Percentiles rank a stretch among this genome's conserved stretches.
phyloP scores from a whole-genome alignment of 2,888 invertebrate species.

The Caenorhabditis sp. region DNA sequence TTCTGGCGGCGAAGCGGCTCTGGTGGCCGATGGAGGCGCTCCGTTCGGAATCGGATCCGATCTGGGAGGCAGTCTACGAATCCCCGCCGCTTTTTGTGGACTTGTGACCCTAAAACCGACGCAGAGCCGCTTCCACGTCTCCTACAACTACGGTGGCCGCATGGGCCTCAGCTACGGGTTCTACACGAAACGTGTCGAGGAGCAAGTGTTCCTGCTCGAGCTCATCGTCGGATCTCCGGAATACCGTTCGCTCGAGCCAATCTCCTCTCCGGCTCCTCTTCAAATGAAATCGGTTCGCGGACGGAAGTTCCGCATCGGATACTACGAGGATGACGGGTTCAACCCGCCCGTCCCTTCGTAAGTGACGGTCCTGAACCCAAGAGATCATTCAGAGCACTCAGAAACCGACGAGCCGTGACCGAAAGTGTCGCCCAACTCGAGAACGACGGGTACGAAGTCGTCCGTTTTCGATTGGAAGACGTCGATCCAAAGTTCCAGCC shows the following conservation, averaged over 20 bases:
- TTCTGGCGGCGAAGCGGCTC: slow-evolving; percentile 81
- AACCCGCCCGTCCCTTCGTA: slow-evolving; percentile 79
- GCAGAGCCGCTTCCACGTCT: slow-evolving; percentile 67
- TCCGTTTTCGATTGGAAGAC: slow-evolving; percentile 63
- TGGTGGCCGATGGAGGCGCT: slow-evolving; percentile 81
- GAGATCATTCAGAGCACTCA: not conserved
- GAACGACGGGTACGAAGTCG: slow-evolving; percentile 70
- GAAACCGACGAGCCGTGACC: slow-evolving; percentile 69
- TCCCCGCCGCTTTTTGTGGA: slow-evolving; percentile 81
- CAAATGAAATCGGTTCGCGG: not conserved
- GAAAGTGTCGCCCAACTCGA: slow-evolving; percentile 71
- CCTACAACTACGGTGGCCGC: slow-evolving; percentile 68
- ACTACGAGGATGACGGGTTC: slow-evolving; percentile 79
- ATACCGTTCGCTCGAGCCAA: slow-evolving; percentile 60
- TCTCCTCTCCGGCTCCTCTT: slow-evolving; percentile 49
- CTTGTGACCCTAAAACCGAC: slow-evolving; percentile 80
- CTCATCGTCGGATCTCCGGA: slow-evolving; percentile 56
- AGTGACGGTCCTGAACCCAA: not conserved
- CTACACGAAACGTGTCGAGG: slow-evolving; percentile 75
- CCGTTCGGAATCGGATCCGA: slow-evolving; percentile 81
- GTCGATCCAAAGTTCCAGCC: slow-evolving; percentile 60
- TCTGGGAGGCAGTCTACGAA: slow-evolving; percentile 81
- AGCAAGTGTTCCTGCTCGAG: slow-evolving; percentile 67
- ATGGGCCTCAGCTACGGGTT: slow-evolving; percentile 74
- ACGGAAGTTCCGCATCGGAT: slow-evolving; percentile 76